Conservation (phyloP, 1,140 invertebrate genomes). For the Rhyacophila brunnea region DNA sequence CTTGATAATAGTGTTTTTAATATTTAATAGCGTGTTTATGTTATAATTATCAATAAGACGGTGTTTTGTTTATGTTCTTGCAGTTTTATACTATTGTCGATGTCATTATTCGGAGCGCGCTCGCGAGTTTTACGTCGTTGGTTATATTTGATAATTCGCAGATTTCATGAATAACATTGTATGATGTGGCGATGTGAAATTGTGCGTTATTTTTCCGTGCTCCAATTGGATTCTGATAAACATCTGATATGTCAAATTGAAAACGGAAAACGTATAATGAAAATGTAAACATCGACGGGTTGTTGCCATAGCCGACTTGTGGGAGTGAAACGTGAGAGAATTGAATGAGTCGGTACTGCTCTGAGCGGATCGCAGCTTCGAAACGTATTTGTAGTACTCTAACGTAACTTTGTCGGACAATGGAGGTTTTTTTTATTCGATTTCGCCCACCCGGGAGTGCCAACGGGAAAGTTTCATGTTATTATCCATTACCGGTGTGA, state of each 20-base stretch:
- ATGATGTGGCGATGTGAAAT: too few species aligned
- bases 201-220: too few species aligned
- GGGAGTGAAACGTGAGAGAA: slow-evolving; percentile 8
- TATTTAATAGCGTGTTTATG: too few species aligned
- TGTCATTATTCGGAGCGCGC: too few species aligned
- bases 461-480: not conserved
- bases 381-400: slow-evolving; percentile 11
- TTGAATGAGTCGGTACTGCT: not conserved
- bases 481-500: not conserved
- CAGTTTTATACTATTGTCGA: too few species aligned
- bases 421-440: slow-evolving; percentile 4
- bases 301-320: slow-evolving; percentile 5
- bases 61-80: too few species aligned
- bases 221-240: not conserved
- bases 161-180: too few species aligned
- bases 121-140: too few species aligned
- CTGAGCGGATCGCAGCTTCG: slow-evolving; percentile 5
- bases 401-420: slow-evolving; percentile 19
- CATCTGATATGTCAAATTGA: slow-evolving; percentile 6
- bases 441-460: slow-evolving; percentile 2
- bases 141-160: too few species aligned
- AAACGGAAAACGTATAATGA: slow-evolving; percentile 1
- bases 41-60: too few species aligned
- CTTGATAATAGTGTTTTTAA: too few species aligned
- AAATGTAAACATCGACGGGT: slow-evolving; percentile 13